These are phyloP conservation scores for Odontomyia ornata DNA, from an alignment of 2,888 invertebrate species.

Conservation along the genomic window DNA sequence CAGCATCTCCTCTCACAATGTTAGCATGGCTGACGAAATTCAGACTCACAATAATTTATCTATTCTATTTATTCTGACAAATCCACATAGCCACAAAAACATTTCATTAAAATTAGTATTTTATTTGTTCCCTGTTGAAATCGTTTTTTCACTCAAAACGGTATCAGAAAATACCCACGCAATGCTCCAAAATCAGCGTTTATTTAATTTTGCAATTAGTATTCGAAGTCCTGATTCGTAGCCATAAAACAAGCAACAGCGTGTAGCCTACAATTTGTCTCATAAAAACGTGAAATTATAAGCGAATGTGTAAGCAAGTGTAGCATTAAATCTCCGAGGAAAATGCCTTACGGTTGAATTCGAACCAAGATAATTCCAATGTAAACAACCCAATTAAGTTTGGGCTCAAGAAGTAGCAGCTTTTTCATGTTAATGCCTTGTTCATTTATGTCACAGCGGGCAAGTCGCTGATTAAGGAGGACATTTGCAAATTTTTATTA, in stretches of 20 bases:
- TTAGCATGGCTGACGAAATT: too few relatives aligned
- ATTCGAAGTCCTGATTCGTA: slow-evolving; percentile 11
- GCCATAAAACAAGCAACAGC: slow-evolving; percentile 35
- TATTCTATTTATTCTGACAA: too few relatives aligned
- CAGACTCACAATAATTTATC: too few relatives aligned
- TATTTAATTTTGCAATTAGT: slow-evolving; percentile 20
- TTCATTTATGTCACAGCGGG: not conserved
- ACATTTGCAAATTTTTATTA: too few relatives aligned
- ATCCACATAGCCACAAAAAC: too few relatives aligned
- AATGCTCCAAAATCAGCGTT: not conserved
- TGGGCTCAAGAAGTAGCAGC: slow-evolving; percentile 4
- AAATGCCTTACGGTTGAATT: slow-evolving; percentile 3
- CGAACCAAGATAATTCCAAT: slow-evolving; percentile 18
- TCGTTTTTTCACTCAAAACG: too few relatives aligned
- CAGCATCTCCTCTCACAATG: too few relatives aligned
- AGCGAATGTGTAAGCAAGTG: not conserved
- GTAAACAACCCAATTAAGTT: slow-evolving; percentile 16
- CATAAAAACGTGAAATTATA: slow-evolving; percentile 39
- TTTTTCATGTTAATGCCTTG: not conserved
- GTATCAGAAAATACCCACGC: too few relatives aligned
- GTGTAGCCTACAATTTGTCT: slow-evolving; percentile 26
- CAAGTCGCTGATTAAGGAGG: not conserved
- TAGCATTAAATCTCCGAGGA: slow-evolving; percentile 8
- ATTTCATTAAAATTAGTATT: too few relatives aligned
- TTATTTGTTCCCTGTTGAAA: too few relatives aligned